These are phyloP conservation scores for Cichladusa arquata DNA, from an alignment of 2,113 vertebrate genomes.

Conservation along the genomic window DNA sequence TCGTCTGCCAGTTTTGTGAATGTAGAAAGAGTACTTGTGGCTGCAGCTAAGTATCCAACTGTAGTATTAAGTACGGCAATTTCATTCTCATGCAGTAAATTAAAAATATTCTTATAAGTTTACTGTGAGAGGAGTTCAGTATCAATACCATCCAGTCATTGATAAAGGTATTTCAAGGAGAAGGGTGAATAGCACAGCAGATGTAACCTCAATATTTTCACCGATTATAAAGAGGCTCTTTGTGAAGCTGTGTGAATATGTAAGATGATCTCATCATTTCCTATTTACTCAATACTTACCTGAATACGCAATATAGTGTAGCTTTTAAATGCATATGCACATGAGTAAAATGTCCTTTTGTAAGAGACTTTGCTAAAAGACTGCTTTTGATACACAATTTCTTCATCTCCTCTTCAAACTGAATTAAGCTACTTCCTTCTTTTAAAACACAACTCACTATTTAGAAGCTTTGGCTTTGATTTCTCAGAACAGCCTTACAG, in stretches of 20 bases:
- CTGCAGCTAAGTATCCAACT: slow-evolving; percentile 69
- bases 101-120: slow-evolving; percentile 51
- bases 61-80: slow-evolving; percentile 61
- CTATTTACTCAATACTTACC: slow-evolving; percentile 79
- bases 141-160: slow-evolving; percentile 44
- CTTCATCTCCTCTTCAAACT: slow-evolving; percentile 73
- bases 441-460: slow-evolving; percentile 73
- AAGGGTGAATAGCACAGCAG: slow-evolving; percentile 58
- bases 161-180: slow-evolving; percentile 62
- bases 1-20: slow-evolving; percentile 84
- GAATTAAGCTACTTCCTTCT: slow-evolving; percentile 75
- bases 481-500: slow-evolving; percentile 69
- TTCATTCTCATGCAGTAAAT: slow-evolving; percentile 41
- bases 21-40: slow-evolving; percentile 76
- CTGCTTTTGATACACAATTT: slow-evolving; percentile 70
- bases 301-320: slow-evolving; percentile 74
- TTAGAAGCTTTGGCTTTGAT: slow-evolving; percentile 75
- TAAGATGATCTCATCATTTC: slow-evolving; percentile 78
- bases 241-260: slow-evolving; percentile 73
- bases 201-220: slow-evolving; percentile 63
- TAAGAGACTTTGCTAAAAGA: slow-evolving; percentile 68
- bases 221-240: slow-evolving; percentile 70
- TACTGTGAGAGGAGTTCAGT: neutral
- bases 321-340: slow-evolving; percentile 74
- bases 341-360: slow-evolving; percentile 74